A percentile compares a stretch with the other conserved stretches of the same genome.
These are phyloP conservation scores for Cinclus cinclus DNA, from an alignment of 2,113 vertebrate genomes.

Conservation along the genomic window DNA sequence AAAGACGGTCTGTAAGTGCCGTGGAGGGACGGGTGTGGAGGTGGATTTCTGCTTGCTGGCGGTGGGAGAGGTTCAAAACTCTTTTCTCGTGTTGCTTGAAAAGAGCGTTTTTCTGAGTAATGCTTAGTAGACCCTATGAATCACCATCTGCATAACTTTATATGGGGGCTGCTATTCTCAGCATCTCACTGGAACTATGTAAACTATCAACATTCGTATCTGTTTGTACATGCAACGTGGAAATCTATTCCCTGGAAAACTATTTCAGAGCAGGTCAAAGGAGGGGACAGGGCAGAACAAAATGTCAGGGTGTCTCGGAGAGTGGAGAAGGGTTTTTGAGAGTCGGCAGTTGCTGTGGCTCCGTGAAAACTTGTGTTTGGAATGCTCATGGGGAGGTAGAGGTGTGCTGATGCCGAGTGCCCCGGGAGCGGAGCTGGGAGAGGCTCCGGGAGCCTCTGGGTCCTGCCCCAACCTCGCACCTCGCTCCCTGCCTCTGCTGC, in stretches of 20 bases:
- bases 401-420: neutral
- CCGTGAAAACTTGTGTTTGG: neutral
- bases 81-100: neutral
- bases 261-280: neutral
- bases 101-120: conserved; percentile 48
- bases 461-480: neutral
- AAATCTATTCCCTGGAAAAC: neutral
- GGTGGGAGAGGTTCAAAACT: conserved; percentile 36
- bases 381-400: neutral
- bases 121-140: conserved; percentile 35
- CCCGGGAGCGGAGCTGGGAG: accelerated
- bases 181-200: neutral
- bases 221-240: neutral
- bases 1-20: neutral
- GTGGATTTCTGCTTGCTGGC: neutral
- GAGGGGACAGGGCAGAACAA: neutral
- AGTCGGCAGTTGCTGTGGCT: accelerated
- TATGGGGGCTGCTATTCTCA: conserved; percentile 63
- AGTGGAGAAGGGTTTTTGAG: neutral
- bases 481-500: neutral
- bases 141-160: conserved; percentile 63
- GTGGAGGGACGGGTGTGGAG: neutral
- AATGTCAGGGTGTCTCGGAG: neutral
- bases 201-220: neutral
- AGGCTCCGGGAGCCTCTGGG: neutral